Conservation (phyloP, 2,113 vertebrate genomes). For the Petrocephalus microphthalmus region DNA sequence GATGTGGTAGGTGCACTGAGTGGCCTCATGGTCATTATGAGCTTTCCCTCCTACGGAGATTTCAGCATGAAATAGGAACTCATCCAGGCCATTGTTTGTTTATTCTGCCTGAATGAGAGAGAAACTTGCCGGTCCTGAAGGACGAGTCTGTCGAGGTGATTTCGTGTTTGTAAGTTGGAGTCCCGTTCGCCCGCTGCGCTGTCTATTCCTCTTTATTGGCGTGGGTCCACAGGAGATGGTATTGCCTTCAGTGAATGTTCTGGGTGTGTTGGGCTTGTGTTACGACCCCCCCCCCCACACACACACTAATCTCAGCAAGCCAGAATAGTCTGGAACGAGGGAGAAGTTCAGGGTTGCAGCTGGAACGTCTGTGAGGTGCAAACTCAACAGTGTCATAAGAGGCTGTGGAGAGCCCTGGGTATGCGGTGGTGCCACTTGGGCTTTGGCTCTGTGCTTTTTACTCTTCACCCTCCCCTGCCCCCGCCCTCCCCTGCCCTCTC, state of each 20-base stretch:
- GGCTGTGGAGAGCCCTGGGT: background rate
- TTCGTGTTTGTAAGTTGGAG: background rate
- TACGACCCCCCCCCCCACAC: background rate
- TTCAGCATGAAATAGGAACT: background rate
- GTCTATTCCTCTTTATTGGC: background rate
- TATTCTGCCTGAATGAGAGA: background rate
- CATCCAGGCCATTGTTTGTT: background rate
- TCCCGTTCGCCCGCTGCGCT: background rate
- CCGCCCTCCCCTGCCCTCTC: background rate
- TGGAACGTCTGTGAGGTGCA: background rate
- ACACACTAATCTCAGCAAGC: background rate
- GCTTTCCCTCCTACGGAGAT: background rate
- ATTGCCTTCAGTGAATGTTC: background rate
- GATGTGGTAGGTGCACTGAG: background rate
- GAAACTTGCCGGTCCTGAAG: background rate
- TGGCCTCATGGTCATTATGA: background rate
- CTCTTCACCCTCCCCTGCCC: background rate
- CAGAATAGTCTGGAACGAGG: background rate
- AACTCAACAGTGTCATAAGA: background rate
- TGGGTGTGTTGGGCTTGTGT: background rate
- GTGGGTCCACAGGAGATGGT: background rate
- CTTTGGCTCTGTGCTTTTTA: background rate
- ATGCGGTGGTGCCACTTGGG: background rate
- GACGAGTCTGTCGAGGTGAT: background rate
- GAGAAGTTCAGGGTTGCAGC: background rate